Evolutionary conservation across 2,888 invertebrate genomes (phyloP).

Genomic region (Philonicus albiceps): DNA sequence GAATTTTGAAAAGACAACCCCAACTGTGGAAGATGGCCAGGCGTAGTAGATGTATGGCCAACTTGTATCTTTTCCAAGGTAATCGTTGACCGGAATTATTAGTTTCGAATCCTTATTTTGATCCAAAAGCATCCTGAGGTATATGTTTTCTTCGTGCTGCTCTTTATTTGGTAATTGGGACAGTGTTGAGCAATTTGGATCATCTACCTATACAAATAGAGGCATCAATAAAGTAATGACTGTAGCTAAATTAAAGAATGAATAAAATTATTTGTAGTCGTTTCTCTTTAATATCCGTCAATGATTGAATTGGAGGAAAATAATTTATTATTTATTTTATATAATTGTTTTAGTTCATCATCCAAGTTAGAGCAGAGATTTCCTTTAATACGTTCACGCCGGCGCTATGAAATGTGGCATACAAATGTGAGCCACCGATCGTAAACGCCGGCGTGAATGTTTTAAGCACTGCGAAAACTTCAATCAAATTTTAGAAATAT

Average conservation of each 20-base stretch:
- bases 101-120: conserved; percentile 49
- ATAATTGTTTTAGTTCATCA: too few species aligned
- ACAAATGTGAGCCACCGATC: too few species aligned
- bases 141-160: conserved; percentile 32
- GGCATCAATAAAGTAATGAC: neutral
- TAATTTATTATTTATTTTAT: too few species aligned
- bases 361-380: too few species aligned
- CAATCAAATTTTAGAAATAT: too few species aligned
- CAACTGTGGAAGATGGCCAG: conserved; percentile 58
- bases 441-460: too few species aligned
- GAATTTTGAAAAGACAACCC: conserved; percentile 57
- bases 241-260: neutral
- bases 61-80: neutral
- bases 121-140: conserved; percentile 51
- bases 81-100: neutral
- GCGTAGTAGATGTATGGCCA: conserved; percentile 53
- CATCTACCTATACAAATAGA: neutral
- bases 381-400: too few species aligned
- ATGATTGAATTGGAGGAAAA: too few species aligned
- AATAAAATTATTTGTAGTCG: too few species aligned
- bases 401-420: too few species aligned
- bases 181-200: neutral
- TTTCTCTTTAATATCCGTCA: too few species aligned
- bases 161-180: neutral
- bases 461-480: too few species aligned